A percentile compares a stretch with the other conserved stretches of the same genome.
Conservation (phyloP, 2,888 invertebrate genomes). For the Patella depressa region DNA sequence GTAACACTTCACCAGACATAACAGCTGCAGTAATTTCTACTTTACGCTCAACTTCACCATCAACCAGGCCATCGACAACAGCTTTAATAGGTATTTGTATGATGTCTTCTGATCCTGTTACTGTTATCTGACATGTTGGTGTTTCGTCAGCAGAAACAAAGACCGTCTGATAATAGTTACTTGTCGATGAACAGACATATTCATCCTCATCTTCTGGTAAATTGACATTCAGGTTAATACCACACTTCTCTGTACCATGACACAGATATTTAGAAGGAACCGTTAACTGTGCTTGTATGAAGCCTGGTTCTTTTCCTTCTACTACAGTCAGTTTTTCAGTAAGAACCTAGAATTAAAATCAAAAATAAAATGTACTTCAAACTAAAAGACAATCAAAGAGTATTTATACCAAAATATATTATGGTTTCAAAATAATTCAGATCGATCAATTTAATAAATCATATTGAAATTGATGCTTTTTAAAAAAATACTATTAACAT, state of each 20-base stretch:
- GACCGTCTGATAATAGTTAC: constrained; percentile 18
- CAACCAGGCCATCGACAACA: constrained; percentile 42
- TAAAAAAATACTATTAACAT: no score
- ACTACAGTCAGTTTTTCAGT: constrained; percentile 16
- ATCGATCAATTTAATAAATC: no score
- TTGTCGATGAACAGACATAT: constrained; percentile 18
- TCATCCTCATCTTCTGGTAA: constrained; percentile 24
- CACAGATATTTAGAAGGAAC: constrained; percentile 36
- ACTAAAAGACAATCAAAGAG: no score
- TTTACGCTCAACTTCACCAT: constrained; percentile 33
- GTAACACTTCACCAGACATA: constrained; percentile 23
- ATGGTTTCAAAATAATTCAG: no score
- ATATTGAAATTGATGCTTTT: no score
- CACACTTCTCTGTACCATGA: constrained; percentile 17
- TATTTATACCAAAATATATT: no score
- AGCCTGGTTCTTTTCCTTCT: constrained; percentile 28
- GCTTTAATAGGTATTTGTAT: constrained; percentile 40
- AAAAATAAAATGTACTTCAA: neutral
- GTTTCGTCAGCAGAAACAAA: constrained; percentile 8
- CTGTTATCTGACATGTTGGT: neutral
- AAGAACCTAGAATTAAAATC: neutral
- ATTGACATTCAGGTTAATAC: constrained; percentile 19
- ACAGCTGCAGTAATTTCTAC: constrained; percentile 32
- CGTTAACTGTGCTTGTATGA: constrained; percentile 27
- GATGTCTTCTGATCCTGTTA: constrained; percentile 25